Conservation (phyloP, 30 jellyfish, hydroid and myxozoan genomes). For the Aurelia aurita region DNA sequence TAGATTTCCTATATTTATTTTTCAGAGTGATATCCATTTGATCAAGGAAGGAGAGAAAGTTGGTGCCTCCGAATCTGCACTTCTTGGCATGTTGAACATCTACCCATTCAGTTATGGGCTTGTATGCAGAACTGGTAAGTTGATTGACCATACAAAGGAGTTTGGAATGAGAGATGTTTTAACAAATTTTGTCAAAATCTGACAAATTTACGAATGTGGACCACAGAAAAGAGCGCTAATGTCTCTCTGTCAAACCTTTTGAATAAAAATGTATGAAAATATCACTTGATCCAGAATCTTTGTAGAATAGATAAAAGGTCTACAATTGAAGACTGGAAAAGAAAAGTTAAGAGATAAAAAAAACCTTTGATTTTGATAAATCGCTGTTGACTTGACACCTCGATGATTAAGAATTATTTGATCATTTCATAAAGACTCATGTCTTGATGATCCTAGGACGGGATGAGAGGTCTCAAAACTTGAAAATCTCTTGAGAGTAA, state of each 20-base stretch:
- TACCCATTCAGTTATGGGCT: conserved; percentile 92
- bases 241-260: too few relatives aligned
- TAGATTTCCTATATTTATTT: background rate
- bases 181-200: too few relatives aligned
- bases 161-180: too few relatives aligned
- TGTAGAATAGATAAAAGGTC: too few relatives aligned
- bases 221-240: too few relatives aligned
- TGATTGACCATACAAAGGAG: background rate
- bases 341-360: too few relatives aligned
- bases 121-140: conserved; percentile 77
- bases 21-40: conserved; percentile 91
- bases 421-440: conserved; percentile 40
- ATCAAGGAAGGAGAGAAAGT: conserved; percentile 88
- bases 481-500: too few relatives aligned
- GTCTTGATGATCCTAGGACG: conserved; percentile 74
- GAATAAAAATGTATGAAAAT: too few relatives aligned
- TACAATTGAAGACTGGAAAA: too few relatives aligned
- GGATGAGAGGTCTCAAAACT: conserved; percentile 40
- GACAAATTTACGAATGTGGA: too few relatives aligned
- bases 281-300: too few relatives aligned
- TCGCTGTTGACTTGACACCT: background rate
- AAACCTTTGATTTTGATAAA: too few relatives aligned
- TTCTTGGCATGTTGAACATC: conserved; percentile 92
- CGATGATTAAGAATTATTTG: conserved; percentile 35
- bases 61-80: conserved; percentile 98